Conservation (phyloP, 2,888 invertebrate species). For the Lydus trimaculatus region DNA sequence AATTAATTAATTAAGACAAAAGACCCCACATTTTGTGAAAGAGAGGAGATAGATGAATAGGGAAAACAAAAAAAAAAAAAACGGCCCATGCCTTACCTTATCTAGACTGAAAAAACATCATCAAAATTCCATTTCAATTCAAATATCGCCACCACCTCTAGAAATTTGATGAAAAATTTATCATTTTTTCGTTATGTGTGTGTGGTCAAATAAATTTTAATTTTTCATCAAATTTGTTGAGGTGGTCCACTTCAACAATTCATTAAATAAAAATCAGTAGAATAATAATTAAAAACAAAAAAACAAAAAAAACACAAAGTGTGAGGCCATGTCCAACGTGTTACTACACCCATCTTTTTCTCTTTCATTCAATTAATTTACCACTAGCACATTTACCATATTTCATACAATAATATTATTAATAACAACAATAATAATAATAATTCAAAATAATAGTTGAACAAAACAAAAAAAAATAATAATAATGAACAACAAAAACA, state of each 20-base stretch:
- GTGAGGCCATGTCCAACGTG: constrained; percentile 4
- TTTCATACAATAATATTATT: not conserved
- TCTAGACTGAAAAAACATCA: constrained; percentile 1
- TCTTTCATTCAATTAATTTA: not conserved
- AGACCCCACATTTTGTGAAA: not conserved
- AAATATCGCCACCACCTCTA: not conserved
- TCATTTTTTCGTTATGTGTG: not conserved
- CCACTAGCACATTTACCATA: not conserved
- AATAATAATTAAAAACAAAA: not conserved
- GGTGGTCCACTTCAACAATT: not conserved
- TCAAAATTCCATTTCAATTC: not conserved
- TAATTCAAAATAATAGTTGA: no score
- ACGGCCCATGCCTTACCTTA: not conserved
- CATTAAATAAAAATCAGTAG: not conserved
- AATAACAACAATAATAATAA: not conserved
- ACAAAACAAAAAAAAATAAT: no score
- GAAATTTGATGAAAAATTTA: not conserved
- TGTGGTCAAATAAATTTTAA: not conserved
- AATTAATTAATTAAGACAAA: not conserved
- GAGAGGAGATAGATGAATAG: not conserved
- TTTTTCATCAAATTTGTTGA: not conserved
- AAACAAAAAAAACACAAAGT: not conserved
- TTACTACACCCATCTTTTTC: constrained; percentile 1
- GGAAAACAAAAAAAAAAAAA: not conserved
- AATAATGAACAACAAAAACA: no score